Conservation (phyloP, 1,140 invertebrate genomes). For the Drosophila nannoptera region DNA sequence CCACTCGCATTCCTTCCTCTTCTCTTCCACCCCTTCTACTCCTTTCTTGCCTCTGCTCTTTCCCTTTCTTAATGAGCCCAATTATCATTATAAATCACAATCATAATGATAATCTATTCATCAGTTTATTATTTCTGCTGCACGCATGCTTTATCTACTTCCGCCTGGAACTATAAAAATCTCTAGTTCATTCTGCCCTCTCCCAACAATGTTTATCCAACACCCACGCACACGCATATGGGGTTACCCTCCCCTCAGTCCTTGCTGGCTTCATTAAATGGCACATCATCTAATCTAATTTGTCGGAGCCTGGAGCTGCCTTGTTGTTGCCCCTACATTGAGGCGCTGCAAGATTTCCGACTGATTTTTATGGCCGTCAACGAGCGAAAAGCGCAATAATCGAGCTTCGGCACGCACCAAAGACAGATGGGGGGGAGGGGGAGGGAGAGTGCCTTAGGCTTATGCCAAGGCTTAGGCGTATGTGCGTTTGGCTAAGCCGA, state of each 20-base stretch:
- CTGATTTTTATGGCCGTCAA: conserved; percentile 68
- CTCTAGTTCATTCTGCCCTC: background rate
- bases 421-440: conserved; percentile 7
- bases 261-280: conserved; percentile 56
- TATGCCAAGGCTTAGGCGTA: conserved; percentile 5
- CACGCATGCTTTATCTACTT: background rate
- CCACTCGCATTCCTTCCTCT: no score
- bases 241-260: background rate
- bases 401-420: conserved; percentile 53
- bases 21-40: no score
- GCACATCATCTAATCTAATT: conserved; percentile 76
- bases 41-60: no score
- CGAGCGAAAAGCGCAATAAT: conserved; percentile 64
- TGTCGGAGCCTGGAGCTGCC: conserved; percentile 37
- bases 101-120: background rate
- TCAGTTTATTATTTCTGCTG: background rate
- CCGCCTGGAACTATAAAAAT: background rate
- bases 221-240: background rate
- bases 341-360: conserved; percentile 54
- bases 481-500: conserved; percentile 51
- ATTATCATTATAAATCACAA: background rate
- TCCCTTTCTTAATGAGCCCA: no score
- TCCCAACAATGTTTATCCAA: background rate
- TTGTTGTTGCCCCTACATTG: conserved; percentile 60
- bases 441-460: conserved; percentile 26